Base-by-base conservation (phyloP, 2,888 invertebrate species). In the Drosophila buzzatii region DNA sequence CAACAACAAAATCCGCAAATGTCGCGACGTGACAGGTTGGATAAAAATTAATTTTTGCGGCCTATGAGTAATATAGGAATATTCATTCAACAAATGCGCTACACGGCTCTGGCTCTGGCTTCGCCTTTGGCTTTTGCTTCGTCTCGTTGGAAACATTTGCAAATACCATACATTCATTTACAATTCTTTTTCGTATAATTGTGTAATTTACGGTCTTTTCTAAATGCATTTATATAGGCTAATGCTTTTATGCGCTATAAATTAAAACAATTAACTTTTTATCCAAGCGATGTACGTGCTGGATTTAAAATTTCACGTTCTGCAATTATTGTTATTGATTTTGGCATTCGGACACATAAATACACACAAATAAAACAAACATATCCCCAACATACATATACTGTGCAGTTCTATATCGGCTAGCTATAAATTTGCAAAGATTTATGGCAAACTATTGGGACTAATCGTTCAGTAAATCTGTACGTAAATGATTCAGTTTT, bases 321-420 rank as follows among this genome's bases (percentile, higher is more conserved):
- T 57, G 76, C 67, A 73, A 83, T 84, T 75, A 87, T 82, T 67
- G 73, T 52, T 87, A 79, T 85, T 85, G 82, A 82, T 77, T 79
- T 71, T 82, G 82, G 85, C 77, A 55, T 59, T 65, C 57, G 35
- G 62, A 33, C 57, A 47, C 76, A 70, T 67, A 80, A 76, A 76
- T 59, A 68, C 39, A 47, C 35, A n/a, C 16, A 23, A n/a, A 47
- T n/a, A 23, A 42, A 67, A 69, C 62, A 78, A 69, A 77, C 52
- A 56, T n/a, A 14, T 12, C 27, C 44, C 51, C 23, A 68, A 66
- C 18, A 70, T 52, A 52, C 51, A 39, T 53, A 37, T 41, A 23
- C 37, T 53, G 23, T 49, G 20, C 33, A 55, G 7, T 8, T 16
- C 23, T 44, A 39, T 55, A 63, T 67, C 47, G 18, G 41, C 23